Evolutionary conservation across 1,140 invertebrate species (phyloP).

Genomic region (Littorina saxatilis): DNA sequence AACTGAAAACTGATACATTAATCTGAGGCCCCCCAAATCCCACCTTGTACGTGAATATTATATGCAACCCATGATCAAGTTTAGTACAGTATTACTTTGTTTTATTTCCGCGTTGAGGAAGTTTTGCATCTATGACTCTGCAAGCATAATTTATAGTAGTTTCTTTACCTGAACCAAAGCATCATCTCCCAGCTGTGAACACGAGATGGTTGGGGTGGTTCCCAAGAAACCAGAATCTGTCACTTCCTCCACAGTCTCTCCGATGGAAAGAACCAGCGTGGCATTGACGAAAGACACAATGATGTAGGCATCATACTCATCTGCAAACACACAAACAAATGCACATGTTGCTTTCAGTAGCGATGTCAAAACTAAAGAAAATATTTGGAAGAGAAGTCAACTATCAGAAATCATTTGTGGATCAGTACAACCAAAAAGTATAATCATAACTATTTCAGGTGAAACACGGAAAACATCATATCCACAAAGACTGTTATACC

Average conservation of each 20-base stretch:
- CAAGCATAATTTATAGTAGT: too few relatives aligned
- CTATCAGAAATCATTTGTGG: background rate
- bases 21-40: too few relatives aligned
- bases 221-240: conserved; percentile 99
- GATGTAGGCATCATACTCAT: conserved; percentile 99
- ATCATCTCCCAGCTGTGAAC: conserved; percentile 97
- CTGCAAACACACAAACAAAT: conserved; percentile 80
- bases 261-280: conserved; percentile 98
- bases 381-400: background rate
- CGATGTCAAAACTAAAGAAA: background rate
- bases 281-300: conserved; percentile 99
- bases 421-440: too few relatives aligned
- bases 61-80: too few relatives aligned
- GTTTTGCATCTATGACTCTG: too few relatives aligned
- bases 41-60: too few relatives aligned
- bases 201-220: conserved; percentile 97
- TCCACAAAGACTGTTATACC: too few relatives aligned
- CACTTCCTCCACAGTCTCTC: conserved; percentile 99
- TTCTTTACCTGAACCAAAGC: conserved; percentile 96
- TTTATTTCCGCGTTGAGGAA: too few relatives aligned
- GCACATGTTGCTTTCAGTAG: background rate
- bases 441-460: too few relatives aligned
- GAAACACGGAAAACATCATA: too few relatives aligned
- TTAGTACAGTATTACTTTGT: too few relatives aligned
- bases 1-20: too few relatives aligned